Base-by-base conservation (phyloP, 2,113 vertebrate genomes). In the Oceanodroma tethys region DNA sequence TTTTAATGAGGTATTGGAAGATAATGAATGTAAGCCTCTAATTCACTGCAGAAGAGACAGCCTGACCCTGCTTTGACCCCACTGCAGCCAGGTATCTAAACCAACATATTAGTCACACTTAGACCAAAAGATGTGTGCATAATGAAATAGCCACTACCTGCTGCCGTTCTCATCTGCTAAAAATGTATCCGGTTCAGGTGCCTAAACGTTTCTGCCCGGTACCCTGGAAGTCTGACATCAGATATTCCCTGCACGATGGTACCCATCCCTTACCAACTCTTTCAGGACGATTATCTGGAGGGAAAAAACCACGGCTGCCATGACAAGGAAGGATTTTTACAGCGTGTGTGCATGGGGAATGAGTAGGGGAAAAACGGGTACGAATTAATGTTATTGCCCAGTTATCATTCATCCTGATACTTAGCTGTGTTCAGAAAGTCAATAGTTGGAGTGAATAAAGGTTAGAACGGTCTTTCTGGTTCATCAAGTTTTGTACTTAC, bases 1-100 rank as follows among this genome's bases (percentile, higher is more conserved):
- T 97, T 98, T 98, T 98, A 98, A 98, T 98, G 98, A 98, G 96
- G 92, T 92, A 97, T 84, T 86, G 96, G 95, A 95, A 98, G 97
- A 98, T 98, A 98, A 98, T 98, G 98, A 98, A 98, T 98, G 96
- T 96, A 98, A 94, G 94, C 73, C 67, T 91, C 96, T 98, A 98
- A 98, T 98, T 98, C 96, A 93, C 93, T 91, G 82, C 96, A 95
- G 97, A 97, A 91, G 95, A 97, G 96, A 97, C 97, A 96, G 96
- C 52, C 73, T 97, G 97, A 96, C 98, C 97, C 96, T 72, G 68
- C 88, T 36, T 45, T 97, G 97, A 98, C 98, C 98, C 96, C 7
- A 14, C 83, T 97, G 93, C 94, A 83, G 93, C 97, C 97, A 98
- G 98, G 98, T 98, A 98, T 45, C 95, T 95, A 88, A 97, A 98